These are phyloP conservation scores for Aricia agestis DNA, from an alignment of 1,140 invertebrate genomes.

Conservation along the genomic window DNA sequence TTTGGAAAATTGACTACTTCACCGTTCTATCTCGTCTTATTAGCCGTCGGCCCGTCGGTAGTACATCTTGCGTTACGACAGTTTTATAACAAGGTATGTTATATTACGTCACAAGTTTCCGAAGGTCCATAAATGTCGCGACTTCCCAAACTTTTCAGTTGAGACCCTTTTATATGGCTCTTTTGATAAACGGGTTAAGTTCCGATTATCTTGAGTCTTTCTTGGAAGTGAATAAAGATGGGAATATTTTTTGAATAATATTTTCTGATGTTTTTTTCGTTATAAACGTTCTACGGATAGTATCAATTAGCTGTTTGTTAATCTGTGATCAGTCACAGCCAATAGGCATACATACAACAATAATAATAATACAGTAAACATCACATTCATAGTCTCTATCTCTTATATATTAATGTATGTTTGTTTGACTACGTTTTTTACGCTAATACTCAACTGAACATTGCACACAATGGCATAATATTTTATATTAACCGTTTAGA, in stretches of 20 bases:
- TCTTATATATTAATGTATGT: too few species aligned
- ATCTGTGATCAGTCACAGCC: too few species aligned
- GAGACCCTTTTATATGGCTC: neutral
- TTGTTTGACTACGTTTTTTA: too few species aligned
- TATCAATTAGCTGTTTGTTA: too few species aligned
- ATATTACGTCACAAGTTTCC: neutral
- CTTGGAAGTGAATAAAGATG: neutral
- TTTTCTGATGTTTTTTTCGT: too few species aligned
- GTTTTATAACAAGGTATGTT: neutral
- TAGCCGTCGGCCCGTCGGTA: neutral
- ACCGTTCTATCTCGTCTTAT: neutral
- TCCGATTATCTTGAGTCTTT: neutral
- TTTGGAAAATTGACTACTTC: neutral
- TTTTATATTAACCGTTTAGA: too few species aligned
- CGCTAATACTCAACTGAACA: too few species aligned
- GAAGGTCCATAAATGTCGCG: neutral
- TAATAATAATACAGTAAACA: too few species aligned
- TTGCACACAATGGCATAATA: too few species aligned
- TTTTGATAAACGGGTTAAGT: slow-evolving; percentile 4
- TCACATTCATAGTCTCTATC: too few species aligned
- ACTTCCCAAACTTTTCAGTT: neutral
- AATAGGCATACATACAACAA: too few species aligned
- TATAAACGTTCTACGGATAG: too few species aligned
- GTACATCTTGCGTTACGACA: neutral
- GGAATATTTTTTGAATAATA: neutral